Conservation (phyloP, 2,797 vertebrate species). For the Megalops cyprinoides region DNA sequence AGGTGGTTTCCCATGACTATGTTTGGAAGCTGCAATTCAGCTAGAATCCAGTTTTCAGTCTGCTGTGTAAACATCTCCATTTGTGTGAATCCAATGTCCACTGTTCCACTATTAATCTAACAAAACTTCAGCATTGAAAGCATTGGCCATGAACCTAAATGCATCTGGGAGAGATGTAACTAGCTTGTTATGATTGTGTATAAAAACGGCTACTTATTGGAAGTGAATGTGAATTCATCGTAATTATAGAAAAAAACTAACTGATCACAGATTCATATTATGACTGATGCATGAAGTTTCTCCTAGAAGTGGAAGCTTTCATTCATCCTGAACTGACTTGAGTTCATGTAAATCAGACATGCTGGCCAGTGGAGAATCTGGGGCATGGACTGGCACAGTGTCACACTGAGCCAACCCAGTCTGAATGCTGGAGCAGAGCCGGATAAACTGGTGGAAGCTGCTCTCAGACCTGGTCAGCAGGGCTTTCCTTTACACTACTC, state of each 20-base stretch:
- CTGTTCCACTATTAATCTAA: too few relatives aligned
- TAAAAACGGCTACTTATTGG: too few relatives aligned
- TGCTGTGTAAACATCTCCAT: too few relatives aligned
- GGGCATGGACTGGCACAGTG: not conserved
- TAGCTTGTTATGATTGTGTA: too few relatives aligned
- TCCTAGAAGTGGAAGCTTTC: not conserved
- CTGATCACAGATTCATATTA: not conserved
- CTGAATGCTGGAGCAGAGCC: not conserved
- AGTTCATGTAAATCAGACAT: not conserved
- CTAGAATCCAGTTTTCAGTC: slow-evolving; percentile 6
- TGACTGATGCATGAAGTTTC: not conserved
- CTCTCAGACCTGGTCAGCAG: too few relatives aligned
- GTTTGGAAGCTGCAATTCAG: not conserved
- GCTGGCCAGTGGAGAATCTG: not conserved
- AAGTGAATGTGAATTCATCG: not conserved
- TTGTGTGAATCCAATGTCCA: too few relatives aligned
- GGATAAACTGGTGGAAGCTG: not conserved
- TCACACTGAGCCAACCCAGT: too few relatives aligned
- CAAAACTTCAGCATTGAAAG: too few relatives aligned
- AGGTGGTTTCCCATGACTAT: not conserved
- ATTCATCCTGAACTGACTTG: not conserved
- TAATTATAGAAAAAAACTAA: not conserved
- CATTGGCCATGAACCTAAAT: too few relatives aligned
- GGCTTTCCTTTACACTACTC: too few relatives aligned
- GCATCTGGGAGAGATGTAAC: too few relatives aligned